Percentiles rank a stretch among this genome's conserved stretches.
These are phyloP conservation scores for Polypedilum vanderplanki DNA, from an alignment of 1,140 invertebrate species.

Conservation along the genomic window DNA sequence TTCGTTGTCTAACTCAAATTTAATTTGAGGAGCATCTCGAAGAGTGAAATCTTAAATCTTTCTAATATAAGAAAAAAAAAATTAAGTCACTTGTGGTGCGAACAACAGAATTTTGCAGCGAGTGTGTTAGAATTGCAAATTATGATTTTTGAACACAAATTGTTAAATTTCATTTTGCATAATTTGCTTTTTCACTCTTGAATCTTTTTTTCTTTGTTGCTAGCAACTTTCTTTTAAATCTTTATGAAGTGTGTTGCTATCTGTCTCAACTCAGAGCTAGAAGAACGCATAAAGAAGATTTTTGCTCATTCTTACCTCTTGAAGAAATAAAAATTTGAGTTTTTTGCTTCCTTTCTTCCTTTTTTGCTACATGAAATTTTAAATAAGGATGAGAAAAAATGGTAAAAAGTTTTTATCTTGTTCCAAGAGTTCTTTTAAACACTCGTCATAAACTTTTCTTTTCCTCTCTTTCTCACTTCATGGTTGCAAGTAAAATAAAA, in stretches of 20 bases:
- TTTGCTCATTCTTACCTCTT: too few relatives aligned
- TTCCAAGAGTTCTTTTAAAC: background rate
- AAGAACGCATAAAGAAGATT: too few relatives aligned
- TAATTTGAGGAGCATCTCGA: too few relatives aligned
- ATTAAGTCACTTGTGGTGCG: too few relatives aligned
- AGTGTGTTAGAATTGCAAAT: constrained; percentile 24
- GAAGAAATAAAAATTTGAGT: too few relatives aligned
- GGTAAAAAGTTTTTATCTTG: background rate
- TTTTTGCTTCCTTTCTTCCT: too few relatives aligned
- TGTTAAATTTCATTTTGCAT: constrained; percentile 26
- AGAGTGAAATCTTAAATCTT: too few relatives aligned
- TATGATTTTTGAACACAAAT: constrained; percentile 10
- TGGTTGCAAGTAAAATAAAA: background rate
- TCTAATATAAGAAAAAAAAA: too few relatives aligned
- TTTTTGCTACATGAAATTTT: too few relatives aligned
- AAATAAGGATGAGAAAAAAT: background rate
- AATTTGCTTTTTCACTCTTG: constrained; percentile 1
- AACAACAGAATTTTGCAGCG: background rate
- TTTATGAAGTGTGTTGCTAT: background rate
- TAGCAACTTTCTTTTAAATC: background rate
- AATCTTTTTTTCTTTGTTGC: background rate
- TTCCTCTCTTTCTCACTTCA: background rate
- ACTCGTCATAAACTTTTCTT: constrained; percentile 15
- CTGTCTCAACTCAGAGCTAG: too few relatives aligned
- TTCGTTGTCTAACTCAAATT: too few relatives aligned